Conservation (phyloP, 2,113 vertebrate species). For the Lophura nycthemera region DNA sequence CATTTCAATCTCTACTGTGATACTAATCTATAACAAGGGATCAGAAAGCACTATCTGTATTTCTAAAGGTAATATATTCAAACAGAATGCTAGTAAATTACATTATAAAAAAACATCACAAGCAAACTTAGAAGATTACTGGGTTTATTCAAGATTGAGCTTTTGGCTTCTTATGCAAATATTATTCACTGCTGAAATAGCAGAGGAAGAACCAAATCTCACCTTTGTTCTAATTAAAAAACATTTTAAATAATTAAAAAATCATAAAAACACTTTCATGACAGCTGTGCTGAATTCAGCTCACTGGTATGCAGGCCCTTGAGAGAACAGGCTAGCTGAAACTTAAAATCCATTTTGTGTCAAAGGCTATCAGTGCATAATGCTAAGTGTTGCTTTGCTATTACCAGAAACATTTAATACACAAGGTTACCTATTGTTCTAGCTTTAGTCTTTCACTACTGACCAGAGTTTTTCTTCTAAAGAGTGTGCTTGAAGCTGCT, state of each 20-base stretch:
- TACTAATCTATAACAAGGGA: background rate
- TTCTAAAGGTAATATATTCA: background rate
- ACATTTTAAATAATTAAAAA: background rate
- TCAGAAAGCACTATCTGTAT: background rate
- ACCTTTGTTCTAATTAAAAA: background rate
- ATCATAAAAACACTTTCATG: background rate
- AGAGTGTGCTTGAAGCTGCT: background rate
- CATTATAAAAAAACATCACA: background rate
- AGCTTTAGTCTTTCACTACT: background rate
- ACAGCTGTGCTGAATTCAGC: background rate
- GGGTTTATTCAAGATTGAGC: background rate
- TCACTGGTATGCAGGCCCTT: background rate
- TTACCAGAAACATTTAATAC: background rate
- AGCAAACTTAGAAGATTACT: background rate
- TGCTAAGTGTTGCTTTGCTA: background rate
- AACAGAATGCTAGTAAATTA: background rate
- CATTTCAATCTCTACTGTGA: background rate
- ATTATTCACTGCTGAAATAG: background rate
- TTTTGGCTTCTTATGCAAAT: background rate
- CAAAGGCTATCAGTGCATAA: background rate
- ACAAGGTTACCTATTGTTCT: background rate
- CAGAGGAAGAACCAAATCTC: background rate
- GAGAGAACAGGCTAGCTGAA: background rate
- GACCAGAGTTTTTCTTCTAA: background rate
- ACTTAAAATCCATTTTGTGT: background rate